Percentiles rank a stretch among this genome's conserved stretches.
Evolutionary conservation across 1,140 invertebrate species (phyloP).

Genomic region (Caenorhabditis brenneri): DNA sequence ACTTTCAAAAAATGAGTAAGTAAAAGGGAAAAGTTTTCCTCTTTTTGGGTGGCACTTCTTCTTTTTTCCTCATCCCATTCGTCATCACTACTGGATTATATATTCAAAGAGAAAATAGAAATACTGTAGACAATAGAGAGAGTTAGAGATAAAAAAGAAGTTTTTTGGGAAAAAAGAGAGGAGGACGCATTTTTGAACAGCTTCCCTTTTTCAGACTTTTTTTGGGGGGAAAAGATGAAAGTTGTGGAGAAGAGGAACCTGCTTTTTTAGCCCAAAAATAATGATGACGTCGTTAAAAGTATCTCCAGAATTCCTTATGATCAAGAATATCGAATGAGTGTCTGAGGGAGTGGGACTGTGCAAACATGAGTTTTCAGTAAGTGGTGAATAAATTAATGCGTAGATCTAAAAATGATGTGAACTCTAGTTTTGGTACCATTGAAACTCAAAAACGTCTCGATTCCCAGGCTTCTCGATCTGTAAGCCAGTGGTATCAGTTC

Average conservation of each 20-base stretch:
- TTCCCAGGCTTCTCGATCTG: no score
- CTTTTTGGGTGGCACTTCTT: constrained; percentile 34
- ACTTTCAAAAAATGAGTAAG: constrained; percentile 24
- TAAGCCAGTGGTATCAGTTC: no score
- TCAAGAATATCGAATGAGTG: not conserved
- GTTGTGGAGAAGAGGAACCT: not conserved
- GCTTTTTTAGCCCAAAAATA: not conserved
- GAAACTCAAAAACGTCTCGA: no score
- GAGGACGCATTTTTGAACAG: constrained; percentile 35
- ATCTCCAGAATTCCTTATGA: not conserved
- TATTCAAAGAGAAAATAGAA: constrained; percentile 33
- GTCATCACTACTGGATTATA: constrained; percentile 42
- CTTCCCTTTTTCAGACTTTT: constrained; percentile 16
- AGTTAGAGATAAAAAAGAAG: not conserved
- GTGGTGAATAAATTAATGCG: no score
- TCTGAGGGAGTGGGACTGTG: not conserved
- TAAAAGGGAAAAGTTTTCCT: not conserved
- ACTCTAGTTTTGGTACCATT: no score
- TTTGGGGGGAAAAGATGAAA: not conserved
- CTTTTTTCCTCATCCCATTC: constrained; percentile 24
- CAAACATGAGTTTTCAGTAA: not conserved
- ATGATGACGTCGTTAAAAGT: not conserved
- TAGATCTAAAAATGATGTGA: no score
- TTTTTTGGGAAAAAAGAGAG: not conserved
- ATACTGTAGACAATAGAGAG: not conserved